Evolutionary conservation across 1,140 invertebrate species (phyloP).

Genomic region (Drosophila bocki): DNA sequence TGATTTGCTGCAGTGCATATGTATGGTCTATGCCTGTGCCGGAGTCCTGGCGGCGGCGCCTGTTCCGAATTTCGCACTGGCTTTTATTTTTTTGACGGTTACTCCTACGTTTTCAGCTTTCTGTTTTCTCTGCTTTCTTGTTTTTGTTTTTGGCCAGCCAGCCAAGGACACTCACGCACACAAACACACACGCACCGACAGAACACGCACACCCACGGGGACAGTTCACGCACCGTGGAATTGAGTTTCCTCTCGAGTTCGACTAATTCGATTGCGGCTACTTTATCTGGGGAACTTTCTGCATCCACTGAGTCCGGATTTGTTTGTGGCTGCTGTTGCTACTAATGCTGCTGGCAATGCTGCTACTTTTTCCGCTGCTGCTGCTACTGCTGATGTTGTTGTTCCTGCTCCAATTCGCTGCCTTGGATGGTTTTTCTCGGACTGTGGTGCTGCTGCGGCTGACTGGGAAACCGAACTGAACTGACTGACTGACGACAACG

Average conservation of each 20-base stretch:
- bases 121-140: constrained; percentile 21
- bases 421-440: constrained; percentile 55
- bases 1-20: constrained; percentile 45
- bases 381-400: constrained; percentile 24
- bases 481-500: constrained; percentile 79
- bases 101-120: constrained; percentile 1
- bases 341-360: constrained; percentile 6
- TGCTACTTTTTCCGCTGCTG: constrained; percentile 7
- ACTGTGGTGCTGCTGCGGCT: constrained; percentile 40
- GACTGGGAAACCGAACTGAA: constrained; percentile 64
- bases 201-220: constrained; percentile 34
- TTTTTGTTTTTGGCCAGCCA: constrained; percentile 52
- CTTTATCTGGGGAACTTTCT: constrained; percentile 31
- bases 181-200: constrained; percentile 27
- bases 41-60: constrained; percentile 27
- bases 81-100: constrained; percentile 27
- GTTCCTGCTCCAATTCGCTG: constrained; percentile 39
- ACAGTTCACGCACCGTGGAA: constrained; percentile 41
- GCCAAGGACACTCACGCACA: constrained; percentile 63
- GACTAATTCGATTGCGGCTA: constrained; percentile 58
- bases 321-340: constrained; percentile 7
- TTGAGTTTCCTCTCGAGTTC: constrained; percentile 47
- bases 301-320: constrained; percentile 24
- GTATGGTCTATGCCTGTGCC: constrained; percentile 15
- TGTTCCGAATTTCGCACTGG: constrained; percentile 51